Percentiles rank a stretch among this genome's conserved stretches.
Evolutionary conservation across 1,140 invertebrate genomes (phyloP).

Genomic region (Venturia canescens): DNA sequence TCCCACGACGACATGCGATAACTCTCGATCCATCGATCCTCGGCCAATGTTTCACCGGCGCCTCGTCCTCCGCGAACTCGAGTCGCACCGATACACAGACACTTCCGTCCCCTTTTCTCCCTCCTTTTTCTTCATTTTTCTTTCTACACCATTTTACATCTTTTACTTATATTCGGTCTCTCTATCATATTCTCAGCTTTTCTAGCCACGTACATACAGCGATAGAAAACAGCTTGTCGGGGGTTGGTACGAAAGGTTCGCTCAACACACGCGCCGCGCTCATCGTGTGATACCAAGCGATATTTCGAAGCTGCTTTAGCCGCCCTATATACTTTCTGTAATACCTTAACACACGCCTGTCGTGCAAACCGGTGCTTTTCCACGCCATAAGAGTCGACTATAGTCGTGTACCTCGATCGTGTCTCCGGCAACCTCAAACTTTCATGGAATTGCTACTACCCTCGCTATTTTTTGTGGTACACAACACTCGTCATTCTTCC

Average conservation of each 20-base stretch:
- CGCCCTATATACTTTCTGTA: neutral
- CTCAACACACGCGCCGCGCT: slow-evolving; percentile 43
- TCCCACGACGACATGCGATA: neutral
- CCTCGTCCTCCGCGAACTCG: neutral
- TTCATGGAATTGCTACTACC: neutral
- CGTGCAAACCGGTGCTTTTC: slow-evolving; percentile 30
- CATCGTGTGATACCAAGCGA: slow-evolving; percentile 39
- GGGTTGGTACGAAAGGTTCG: slow-evolving; percentile 53
- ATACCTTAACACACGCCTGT: slow-evolving; percentile 20
- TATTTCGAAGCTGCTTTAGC: slow-evolving; percentile 35
- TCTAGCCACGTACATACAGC: neutral
- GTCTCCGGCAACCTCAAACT: neutral
- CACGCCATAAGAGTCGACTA: neutral
- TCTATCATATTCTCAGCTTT: no score
- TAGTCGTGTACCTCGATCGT: neutral
- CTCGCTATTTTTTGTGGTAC: neutral
- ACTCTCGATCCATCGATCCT: slow-evolving; percentile 11
- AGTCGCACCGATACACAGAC: neutral
- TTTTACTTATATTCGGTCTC: neutral
- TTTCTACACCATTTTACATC: neutral
- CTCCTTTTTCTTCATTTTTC: neutral
- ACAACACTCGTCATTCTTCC: slow-evolving; percentile 16
- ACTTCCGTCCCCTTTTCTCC: neutral
- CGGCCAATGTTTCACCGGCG: neutral
- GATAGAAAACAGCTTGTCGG: slow-evolving; percentile 41